Base-by-base conservation (phyloP, 37 sponge, comb jelly and placozoan species). In the Bolinopsis microptera region DNA sequence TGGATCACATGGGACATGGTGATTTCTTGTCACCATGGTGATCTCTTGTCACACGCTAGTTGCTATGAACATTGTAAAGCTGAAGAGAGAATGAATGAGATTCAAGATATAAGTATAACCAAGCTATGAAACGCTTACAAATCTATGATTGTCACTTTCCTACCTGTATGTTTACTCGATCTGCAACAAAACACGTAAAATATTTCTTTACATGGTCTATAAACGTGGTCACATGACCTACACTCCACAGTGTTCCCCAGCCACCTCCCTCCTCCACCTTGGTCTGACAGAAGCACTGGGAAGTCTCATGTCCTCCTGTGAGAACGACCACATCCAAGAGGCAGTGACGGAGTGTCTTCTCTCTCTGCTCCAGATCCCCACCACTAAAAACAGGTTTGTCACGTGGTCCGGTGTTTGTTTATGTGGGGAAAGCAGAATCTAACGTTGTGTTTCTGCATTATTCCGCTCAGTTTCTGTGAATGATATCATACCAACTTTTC, bases 271-370 rank as follows among this genome's bases (percentile, higher is more conserved):
- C 28, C 90, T 86, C n/a, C 32, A 86, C n/a, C 41, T 86, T 13
- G 90, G 90, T 48, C 90, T 86, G 39, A 86, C 90, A 30, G 90
- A 86, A 26, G 90, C 90, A 2, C 13, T 86, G 90, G 90, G 90
- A 35, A 86, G 35, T 38, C 90, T 86, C 61, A 86, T 86, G 90
- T 23, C 90, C 0, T 36, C 26, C 27, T 86, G 90, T 86, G 90
- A 41, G 16, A 34, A 86, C 35, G 61, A 38, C 61, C 34, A 34
- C 36, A 86, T 86, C 13, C 90, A 86, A 30, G 1, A 86, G 23
- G 90, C 90, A 28, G 90, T 86, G 9, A 86, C 90, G 23, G 61
- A 86, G 61, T 86, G 90, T 27, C 27, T 86, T 24, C 31, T 86
- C 48, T 41, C 61, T 16, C 28, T 86, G n/a, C 35, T 86, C 25